These are phyloP conservation scores for Drosophila siamana DNA, from an alignment of 2,888 invertebrate species.

Conservation along the genomic window DNA sequence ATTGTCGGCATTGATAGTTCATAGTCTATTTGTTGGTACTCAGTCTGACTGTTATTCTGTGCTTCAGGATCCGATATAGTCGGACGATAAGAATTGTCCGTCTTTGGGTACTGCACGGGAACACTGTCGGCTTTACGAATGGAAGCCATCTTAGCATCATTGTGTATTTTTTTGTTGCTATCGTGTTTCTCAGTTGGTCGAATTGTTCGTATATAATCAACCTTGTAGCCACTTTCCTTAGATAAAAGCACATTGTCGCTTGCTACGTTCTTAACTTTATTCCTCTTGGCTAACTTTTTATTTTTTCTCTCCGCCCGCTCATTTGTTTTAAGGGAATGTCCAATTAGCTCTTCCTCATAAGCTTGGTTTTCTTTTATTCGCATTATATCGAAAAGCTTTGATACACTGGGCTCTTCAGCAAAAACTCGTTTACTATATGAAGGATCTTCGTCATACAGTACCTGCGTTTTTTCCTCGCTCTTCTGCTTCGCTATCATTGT, in stretches of 20 bases:
- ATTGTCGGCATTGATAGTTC: neutral
- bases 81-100: neutral
- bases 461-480: neutral
- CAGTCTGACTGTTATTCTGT: neutral
- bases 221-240: conserved; percentile 2
- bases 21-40: neutral
- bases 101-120: conserved; percentile 16
- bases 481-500: neutral
- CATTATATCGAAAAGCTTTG: conserved; percentile 16
- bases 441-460: conserved; percentile 6
- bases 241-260: neutral
- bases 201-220: conserved; percentile 23
- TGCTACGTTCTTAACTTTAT: neutral
- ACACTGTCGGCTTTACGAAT: neutral
- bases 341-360: neutral
- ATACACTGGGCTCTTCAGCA: conserved; percentile 18
- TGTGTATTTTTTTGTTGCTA: neutral
- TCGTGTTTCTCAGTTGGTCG: neutral
- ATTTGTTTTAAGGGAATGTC: neutral
- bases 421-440: neutral
- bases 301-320: neutral
- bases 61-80: neutral
- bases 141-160: too few relatives aligned
- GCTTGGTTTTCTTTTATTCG: conserved; percentile 8
- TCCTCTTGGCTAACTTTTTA: neutral